Percentiles rank a stretch among this genome's conserved stretches.
Evolutionary conservation across 35 echinoderm and acorn worm species (phyloP).

Genomic region (Eucidaris tribuloides): DNA sequence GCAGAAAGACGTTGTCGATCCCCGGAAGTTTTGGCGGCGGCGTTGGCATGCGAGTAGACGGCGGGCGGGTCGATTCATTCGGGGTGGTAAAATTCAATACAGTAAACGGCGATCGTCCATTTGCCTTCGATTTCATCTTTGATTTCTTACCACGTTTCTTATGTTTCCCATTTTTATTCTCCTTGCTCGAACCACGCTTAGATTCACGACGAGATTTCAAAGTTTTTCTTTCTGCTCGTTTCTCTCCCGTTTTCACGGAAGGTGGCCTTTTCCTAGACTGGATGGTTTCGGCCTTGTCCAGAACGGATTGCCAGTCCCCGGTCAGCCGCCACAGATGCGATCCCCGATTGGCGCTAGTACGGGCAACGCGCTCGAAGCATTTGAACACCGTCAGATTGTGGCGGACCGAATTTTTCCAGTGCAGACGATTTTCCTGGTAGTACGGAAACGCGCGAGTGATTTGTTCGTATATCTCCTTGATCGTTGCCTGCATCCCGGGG

Average conservation of each 20-base stretch:
- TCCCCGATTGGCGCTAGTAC: neutral
- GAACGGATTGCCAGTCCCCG: neutral
- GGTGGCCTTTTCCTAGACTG: neutral
- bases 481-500: neutral
- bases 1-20: slow-evolving; percentile 8
- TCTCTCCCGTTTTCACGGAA: neutral
- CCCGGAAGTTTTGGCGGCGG: slow-evolving; percentile 12
- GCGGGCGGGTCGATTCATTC: neutral
- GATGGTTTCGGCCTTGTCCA: neutral
- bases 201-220: neutral
- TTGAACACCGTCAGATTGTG: slow-evolving; percentile 59
- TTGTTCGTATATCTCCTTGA: slow-evolving; percentile 39
- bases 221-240: neutral
- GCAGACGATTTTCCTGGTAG: slow-evolving; percentile 54
- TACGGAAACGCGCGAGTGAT: slow-evolving; percentile 38
- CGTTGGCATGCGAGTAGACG: neutral
- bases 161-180: neutral
- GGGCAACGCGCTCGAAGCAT: slow-evolving; percentile 21
- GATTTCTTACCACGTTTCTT: slow-evolving; percentile 3
- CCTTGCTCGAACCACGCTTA: no score
- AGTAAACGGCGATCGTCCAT: neutral
- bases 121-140: neutral
- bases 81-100: neutral
- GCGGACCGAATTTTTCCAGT: slow-evolving; percentile 67
- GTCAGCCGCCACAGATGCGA: neutral